phyloP scores from a whole-genome alignment of 2,888 invertebrate genomes.

The Nesidiocoris tenuis region DNA sequence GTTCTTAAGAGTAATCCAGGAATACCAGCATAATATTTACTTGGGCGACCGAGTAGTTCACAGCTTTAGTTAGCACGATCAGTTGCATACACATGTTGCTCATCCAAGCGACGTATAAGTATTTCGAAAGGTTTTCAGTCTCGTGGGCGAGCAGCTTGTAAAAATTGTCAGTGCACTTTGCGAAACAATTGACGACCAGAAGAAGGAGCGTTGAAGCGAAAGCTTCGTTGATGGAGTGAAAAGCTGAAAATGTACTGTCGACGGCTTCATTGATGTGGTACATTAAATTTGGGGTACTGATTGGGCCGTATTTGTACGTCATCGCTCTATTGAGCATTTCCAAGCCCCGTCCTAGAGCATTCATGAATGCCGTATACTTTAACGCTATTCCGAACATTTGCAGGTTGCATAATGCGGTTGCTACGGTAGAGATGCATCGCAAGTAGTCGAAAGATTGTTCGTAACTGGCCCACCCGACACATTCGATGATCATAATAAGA shows the following conservation, averaged over 20 bases:
- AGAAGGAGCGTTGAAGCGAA: constrained; percentile 19
- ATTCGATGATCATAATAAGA: not conserved
- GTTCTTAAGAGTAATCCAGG: not conserved
- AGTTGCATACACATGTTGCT: constrained; percentile 17
- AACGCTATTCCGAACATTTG: constrained; percentile 15
- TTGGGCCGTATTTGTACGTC: not conserved
- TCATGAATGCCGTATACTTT: constrained; percentile 7
- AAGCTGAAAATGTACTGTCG: not conserved
- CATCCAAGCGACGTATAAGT: constrained; percentile 6
- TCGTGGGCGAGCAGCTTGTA: constrained; percentile 18
- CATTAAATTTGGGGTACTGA: not conserved
- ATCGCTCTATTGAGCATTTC: not conserved
- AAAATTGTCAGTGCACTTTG: constrained; percentile 27
- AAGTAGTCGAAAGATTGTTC: not conserved
- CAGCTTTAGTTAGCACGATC: constrained; percentile 5
- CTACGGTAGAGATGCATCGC: not conserved
- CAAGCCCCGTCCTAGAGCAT: not conserved
- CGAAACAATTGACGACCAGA: constrained; percentile 15
- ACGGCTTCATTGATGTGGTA: constrained; percentile 2
- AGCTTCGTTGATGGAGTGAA: not conserved
- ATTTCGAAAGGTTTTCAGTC: not conserved
- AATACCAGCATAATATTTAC: not conserved
- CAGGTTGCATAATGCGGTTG: not conserved
- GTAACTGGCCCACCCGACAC: not conserved
- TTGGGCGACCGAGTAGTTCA: constrained; percentile 16